phyloP scores from a whole-genome alignment of 2,888 invertebrate genomes.

The Bimastos eiseni region DNA sequence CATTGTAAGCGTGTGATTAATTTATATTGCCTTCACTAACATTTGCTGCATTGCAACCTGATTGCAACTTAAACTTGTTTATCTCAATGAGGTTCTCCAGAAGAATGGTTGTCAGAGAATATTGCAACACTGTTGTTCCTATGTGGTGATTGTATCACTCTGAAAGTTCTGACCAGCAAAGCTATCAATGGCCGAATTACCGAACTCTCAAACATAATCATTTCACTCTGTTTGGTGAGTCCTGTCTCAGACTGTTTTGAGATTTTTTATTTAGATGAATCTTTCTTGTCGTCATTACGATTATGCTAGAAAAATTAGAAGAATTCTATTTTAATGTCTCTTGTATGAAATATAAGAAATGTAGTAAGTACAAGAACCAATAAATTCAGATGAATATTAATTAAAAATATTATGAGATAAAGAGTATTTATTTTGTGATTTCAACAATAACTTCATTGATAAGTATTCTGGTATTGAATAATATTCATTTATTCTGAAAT shows the following conservation, averaged over 20 bases:
- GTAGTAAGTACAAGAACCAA: not conserved
- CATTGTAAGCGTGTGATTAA: not conserved
- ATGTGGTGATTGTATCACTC: constrained; percentile 57
- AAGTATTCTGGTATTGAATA: not conserved
- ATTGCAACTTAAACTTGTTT: not conserved
- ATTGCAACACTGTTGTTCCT: constrained; percentile 56
- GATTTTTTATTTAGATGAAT: not conserved
- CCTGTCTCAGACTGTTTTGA: not conserved
- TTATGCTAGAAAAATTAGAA: not conserved
- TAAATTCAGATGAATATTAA: not conserved
- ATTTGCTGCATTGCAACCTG: not conserved
- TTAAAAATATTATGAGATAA: not conserved
- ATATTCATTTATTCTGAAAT: too few relatives aligned
- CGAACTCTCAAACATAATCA: constrained; percentile 56
- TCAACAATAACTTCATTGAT: not conserved
- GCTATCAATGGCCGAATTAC: constrained; percentile 59
- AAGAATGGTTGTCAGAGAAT: constrained; percentile 61
- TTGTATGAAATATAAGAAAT: not conserved
- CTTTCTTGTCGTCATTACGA: too few relatives aligned
- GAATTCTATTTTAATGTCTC: not conserved
- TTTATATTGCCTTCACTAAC: not conserved
- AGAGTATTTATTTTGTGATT: not conserved
- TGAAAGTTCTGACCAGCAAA: constrained; percentile 58
- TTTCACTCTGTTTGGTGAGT: constrained; percentile 59
- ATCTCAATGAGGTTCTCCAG: constrained; percentile 51